Percentiles rank a stretch among this genome's conserved stretches.
These are phyloP conservation scores for Heterochromis multidens DNA, from an alignment of 2,113 vertebrate species.

Conservation along the genomic window DNA sequence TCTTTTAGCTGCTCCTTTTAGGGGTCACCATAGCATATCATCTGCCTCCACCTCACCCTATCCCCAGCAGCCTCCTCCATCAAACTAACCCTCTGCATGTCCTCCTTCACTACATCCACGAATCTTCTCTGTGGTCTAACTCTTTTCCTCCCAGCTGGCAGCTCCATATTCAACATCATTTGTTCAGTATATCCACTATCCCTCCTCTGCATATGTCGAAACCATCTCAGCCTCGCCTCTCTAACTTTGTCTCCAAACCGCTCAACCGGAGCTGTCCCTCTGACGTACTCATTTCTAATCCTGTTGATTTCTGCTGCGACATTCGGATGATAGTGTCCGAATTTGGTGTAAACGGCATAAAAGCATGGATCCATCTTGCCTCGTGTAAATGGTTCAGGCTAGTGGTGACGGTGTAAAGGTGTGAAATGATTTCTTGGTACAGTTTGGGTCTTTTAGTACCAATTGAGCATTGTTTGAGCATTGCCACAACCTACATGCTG, in stretches of 20 bases:
- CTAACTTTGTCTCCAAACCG: not conserved
- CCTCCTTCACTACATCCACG: not conserved
- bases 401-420: fast-evolving
- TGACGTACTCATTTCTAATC: no score
- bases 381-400: not conserved
- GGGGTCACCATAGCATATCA: not conserved
- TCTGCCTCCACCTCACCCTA: not conserved
- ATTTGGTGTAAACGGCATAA: not conserved
- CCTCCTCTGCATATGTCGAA: not conserved
- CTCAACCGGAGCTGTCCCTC: no score
- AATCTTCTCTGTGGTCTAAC: not conserved
- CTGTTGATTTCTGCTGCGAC: not conserved
- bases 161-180: not conserved
- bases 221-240: not conserved
- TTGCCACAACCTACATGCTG: not conserved
- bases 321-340: not conserved
- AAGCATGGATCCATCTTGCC: not conserved
- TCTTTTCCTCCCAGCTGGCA: not conserved
- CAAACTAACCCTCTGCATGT: not conserved
- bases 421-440: not conserved
- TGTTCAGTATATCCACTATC: not conserved
- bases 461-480: not conserved
- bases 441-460: not conserved
- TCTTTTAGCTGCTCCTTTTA: not conserved
- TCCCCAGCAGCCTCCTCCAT: not conserved